A percentile compares a stretch with the other conserved stretches of the same genome.
These are phyloP conservation scores for Microplitis demolitor DNA, from an alignment of 1,140 invertebrate species.

Conservation along the genomic window DNA sequence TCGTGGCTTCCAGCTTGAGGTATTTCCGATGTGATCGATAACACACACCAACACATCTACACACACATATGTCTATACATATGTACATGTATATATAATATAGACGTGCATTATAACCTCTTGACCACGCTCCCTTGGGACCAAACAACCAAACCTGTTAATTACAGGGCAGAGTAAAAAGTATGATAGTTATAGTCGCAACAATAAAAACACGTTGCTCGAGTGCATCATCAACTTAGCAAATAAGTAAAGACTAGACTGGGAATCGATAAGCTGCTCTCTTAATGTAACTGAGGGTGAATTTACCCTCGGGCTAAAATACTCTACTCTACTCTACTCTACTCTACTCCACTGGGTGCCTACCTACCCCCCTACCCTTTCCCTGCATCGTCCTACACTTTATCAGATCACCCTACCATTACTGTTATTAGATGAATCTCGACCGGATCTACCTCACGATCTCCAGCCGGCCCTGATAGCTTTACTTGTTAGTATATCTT, in stretches of 20 bases:
- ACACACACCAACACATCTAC: neutral
- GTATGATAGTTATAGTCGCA: too few species aligned
- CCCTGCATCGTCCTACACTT: neutral
- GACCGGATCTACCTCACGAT: neutral
- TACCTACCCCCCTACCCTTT: neutral
- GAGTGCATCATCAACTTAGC: neutral
- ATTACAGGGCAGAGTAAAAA: too few species aligned
- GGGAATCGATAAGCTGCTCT: conserved; percentile 2
- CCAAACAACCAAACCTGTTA: too few species aligned
- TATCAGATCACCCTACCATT: conserved; percentile 2
- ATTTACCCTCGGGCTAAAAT: neutral
- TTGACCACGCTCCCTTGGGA: neutral
- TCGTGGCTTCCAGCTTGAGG: conserved; percentile 3
- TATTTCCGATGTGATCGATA: neutral
- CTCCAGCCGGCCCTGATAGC: too few species aligned
- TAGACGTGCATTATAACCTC: too few species aligned
- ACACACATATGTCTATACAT: neutral
- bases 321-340: neutral
- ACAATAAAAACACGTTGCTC: neutral
- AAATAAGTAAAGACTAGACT: neutral
- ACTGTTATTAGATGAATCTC: conserved; percentile 21
- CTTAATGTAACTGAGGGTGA: conserved; percentile 1
- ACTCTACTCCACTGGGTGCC: too few species aligned
- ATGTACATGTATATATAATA: too few species aligned
- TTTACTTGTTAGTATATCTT: neutral